phyloP scores from a whole-genome alignment of 2,888 invertebrate species.

The Drosophila multiciliata region DNA sequence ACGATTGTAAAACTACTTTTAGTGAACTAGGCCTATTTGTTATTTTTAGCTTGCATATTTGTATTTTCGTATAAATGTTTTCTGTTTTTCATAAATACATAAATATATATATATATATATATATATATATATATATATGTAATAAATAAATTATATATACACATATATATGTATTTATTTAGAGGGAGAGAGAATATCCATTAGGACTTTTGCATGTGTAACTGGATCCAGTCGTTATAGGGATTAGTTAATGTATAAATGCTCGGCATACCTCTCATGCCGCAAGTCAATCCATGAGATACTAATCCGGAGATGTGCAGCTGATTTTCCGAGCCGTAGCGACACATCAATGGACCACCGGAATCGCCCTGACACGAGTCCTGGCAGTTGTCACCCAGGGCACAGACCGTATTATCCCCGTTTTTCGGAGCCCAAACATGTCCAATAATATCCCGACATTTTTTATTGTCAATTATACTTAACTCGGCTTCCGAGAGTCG shows the following conservation, averaged over 20 bases:
- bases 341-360: constrained; percentile 83
- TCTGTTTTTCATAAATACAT: constrained; percentile 46
- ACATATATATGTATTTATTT: constrained; percentile 8
- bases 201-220: constrained; percentile 45
- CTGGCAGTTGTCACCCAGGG: constrained; percentile 76
- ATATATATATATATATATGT: constrained; percentile 15
- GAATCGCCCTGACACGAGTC: constrained; percentile 85
- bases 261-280: constrained; percentile 81
- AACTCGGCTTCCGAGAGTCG: constrained; percentile 78
- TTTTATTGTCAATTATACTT: constrained; percentile 71
- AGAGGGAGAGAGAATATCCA: background rate
- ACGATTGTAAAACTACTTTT: constrained; percentile 34
- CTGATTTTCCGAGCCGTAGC: constrained; percentile 59
- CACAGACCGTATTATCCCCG: constrained; percentile 83
- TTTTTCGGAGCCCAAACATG: constrained; percentile 83
- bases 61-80: constrained; percentile 64
- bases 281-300: constrained; percentile 83
- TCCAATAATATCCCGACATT: constrained; percentile 78
- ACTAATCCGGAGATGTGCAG: constrained; percentile 83
- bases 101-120: constrained; percentile 17
- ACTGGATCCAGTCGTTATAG: constrained; percentile 82
- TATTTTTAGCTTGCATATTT: constrained; percentile 46
- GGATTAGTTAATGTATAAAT: constrained; percentile 83
- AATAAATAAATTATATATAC: constrained; percentile 45
- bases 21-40: constrained; percentile 64